Evolutionary conservation across 2,797 vertebrate genomes (phyloP), one percentile per base, ranked within the genome.

Genomic region (Trachops cirrhosus): DNA sequence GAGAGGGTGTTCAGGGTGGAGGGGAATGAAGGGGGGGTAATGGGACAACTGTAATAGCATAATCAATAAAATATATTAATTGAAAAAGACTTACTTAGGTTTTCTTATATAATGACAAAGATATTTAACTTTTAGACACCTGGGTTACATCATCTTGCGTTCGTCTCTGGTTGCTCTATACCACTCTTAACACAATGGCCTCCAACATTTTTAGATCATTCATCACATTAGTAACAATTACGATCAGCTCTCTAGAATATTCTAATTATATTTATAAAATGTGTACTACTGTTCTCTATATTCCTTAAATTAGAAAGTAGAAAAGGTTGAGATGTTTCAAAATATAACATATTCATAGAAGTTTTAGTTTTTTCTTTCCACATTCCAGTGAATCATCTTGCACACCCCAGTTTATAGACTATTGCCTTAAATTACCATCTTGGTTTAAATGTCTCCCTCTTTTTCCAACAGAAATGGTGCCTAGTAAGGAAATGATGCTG

Each of bases 371-470:
- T 96, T 97, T 89, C 44, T 85, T 94, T 86, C 85, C n/a, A 24
- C 90, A 70, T 92, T 90, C 70, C 79, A 34, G 0, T 90, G 75
- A 94, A 44, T 94, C 44, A 39, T 92, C 73, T 86, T 85, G 21
- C 41, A 41, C 18, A 57, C 39, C 71, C 39, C n/a, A 50, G 64
- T 93, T 77, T 84, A 44, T 80, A 71, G 82, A 71, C 75, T 80
- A 83, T 94, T 96, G 74, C 79, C 82, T 80, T 95, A 83, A 89
- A 80, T 91, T 77, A 75, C 37, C 12, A 34, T 86, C 68, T 89
- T 85, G 71, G 79, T 78, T 95, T 96, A 89, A 87, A 94, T 77
- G 79, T 94, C 84, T 91, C 19, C 44, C 64, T 90, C 50, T 16
- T 93, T 92, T 91, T 64, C 78, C 44, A 34, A 77, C 70, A 92